A percentile compares a stretch with the other conserved stretches of the same genome.
Conservation (phyloP, 2,113 vertebrate genomes). For the Aptenodytes forsteri region DNA sequence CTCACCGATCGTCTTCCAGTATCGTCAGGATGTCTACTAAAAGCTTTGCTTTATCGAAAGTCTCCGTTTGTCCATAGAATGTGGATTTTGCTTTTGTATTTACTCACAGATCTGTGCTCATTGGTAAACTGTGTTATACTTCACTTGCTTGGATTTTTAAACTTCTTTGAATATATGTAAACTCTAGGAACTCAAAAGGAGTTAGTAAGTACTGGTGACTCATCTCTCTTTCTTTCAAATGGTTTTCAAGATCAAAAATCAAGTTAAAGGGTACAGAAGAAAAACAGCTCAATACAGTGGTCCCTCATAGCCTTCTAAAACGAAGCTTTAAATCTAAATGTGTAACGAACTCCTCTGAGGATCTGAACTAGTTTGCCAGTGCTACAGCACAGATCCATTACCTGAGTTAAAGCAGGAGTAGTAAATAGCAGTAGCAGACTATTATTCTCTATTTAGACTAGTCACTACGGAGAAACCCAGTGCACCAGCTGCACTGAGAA, state of each 20-base stretch:
- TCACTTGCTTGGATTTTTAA: neutral
- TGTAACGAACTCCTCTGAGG: neutral
- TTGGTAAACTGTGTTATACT: neutral
- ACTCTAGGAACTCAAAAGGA: neutral
- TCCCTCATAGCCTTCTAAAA: neutral
- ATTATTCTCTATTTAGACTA: neutral
- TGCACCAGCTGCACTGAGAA: neutral
- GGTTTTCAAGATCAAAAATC: neutral
- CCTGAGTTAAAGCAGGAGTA: neutral
- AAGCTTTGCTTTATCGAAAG: neutral
- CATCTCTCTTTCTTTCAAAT: neutral
- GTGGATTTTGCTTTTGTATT: neutral
- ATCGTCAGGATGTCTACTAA: neutral
- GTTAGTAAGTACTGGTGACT: neutral
- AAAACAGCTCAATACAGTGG: neutral
- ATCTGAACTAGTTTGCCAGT: neutral
- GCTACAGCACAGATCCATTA: neutral
- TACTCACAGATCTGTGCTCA: neutral
- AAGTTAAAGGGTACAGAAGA: neutral
- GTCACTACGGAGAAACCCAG: neutral
- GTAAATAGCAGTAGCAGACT: neutral
- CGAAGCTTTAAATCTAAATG: neutral
- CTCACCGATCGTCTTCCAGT: neutral
- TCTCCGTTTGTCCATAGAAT: neutral
- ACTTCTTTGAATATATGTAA: neutral